phyloP scores from a whole-genome alignment of 2,797 vertebrate genomes.

The Psittacula echo region DNA sequence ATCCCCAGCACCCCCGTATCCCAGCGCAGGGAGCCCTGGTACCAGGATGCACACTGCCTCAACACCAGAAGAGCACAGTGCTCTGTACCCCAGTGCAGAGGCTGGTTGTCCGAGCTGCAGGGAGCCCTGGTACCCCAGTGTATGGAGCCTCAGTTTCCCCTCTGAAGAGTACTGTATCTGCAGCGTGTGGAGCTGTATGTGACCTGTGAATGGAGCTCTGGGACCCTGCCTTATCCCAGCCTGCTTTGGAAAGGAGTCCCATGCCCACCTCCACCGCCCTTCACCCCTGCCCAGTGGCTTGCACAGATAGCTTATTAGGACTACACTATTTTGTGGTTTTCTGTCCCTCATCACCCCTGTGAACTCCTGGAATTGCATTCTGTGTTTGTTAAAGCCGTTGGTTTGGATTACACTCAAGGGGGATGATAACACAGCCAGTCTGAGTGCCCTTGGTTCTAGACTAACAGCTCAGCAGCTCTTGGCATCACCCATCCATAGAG shows the following conservation, averaged over 20 bases:
- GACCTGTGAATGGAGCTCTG: background rate
- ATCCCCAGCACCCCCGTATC: background rate
- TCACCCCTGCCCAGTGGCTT: background rate
- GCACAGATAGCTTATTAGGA: background rate
- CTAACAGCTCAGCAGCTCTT: background rate
- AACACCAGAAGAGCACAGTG: background rate
- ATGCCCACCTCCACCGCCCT: background rate
- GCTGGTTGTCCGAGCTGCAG: fast-evolving
- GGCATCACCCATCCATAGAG: fast-evolving
- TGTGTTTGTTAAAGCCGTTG: background rate
- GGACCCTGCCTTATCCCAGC: background rate
- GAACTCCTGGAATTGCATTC: background rate
- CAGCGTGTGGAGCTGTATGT: fast-evolving
- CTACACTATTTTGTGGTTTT: background rate
- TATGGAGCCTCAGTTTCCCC: background rate
- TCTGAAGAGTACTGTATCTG: background rate
- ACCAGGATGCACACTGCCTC: too few relatives aligned
- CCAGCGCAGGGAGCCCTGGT: background rate
- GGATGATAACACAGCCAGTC: background rate
- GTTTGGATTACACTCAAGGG: fast-evolving
- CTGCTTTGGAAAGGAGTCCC: background rate
- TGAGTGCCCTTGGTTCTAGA: fast-evolving
- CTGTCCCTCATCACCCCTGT: background rate
- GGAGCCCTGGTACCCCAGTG: background rate
- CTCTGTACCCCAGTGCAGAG: fast-evolving